Percentiles rank a stretch among this genome's conserved stretches.
These are phyloP conservation scores for Myotis planiceps DNA, from an alignment of 2,797 vertebrate species.

Conservation along the genomic window DNA sequence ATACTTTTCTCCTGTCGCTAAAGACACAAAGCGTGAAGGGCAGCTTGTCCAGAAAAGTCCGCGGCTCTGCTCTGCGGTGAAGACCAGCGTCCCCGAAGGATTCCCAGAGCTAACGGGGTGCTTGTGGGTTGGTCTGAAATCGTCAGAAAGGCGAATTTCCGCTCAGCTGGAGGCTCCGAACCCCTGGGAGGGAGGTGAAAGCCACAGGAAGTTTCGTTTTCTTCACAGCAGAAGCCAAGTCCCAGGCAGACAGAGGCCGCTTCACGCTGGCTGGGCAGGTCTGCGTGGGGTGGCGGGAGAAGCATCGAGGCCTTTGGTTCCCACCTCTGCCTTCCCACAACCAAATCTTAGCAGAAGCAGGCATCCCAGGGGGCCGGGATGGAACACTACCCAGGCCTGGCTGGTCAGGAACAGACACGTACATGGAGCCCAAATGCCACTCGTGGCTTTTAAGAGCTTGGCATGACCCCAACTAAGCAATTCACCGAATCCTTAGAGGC, in stretches of 20 bases:
- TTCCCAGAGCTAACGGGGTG: neutral
- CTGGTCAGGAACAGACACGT: neutral
- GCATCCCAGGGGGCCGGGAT: neutral
- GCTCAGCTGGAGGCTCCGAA: neutral
- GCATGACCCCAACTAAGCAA: constrained; percentile 48
- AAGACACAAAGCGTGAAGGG: neutral
- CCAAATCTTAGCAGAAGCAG: neutral
- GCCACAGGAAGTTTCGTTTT: neutral
- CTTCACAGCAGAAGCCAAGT: neutral
- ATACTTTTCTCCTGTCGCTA: neutral
- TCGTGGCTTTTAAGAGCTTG: constrained; percentile 48
- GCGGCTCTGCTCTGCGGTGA: neutral
- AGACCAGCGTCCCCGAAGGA: neutral
- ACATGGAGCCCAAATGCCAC: neutral
- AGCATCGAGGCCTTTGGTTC: neutral
- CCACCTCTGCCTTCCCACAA: neutral
- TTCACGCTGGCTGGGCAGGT: neutral
- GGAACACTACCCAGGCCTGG: neutral
- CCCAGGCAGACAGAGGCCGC: neutral
- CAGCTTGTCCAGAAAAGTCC: neutral
- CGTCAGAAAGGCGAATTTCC: neutral
- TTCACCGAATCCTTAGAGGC: neutral
- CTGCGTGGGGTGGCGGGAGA: neutral
- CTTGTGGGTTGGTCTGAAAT: neutral
- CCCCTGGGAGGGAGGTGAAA: neutral